A percentile compares a stretch with the other conserved stretches of the same genome.
phyloP scores from a whole-genome alignment of 2,113 vertebrate species.

The Gymnogyps californianus region DNA sequence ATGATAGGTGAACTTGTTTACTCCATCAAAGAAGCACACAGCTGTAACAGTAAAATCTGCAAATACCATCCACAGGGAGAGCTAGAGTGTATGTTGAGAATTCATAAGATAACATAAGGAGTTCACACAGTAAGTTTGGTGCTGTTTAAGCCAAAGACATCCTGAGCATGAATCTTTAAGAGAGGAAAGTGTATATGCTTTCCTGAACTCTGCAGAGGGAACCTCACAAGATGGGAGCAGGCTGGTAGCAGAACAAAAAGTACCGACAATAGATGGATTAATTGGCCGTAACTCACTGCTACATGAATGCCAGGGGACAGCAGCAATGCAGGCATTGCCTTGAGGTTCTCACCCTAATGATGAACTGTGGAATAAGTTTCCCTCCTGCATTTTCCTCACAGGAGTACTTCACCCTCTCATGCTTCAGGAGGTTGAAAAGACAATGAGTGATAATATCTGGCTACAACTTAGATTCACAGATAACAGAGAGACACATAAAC shows the following conservation, averaged over 20 bases:
- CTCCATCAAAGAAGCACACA: background rate
- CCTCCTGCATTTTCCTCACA: background rate
- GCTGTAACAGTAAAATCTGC: background rate
- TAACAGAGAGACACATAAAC: background rate
- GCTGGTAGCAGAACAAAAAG: background rate
- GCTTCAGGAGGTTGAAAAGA: background rate
- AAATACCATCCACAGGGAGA: background rate
- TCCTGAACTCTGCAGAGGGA: background rate
- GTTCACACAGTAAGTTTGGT: background rate
- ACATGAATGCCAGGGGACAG: background rate
- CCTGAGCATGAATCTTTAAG: background rate
- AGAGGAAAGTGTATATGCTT: background rate
- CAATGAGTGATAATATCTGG: background rate
- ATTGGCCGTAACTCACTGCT: background rate
- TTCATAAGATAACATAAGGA: background rate
- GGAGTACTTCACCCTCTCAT: background rate
- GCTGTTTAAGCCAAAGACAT: background rate
- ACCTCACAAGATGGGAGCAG: background rate
- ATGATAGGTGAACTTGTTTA: background rate
- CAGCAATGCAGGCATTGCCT: background rate
- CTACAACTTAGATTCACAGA: background rate
- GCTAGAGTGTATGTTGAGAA: background rate
- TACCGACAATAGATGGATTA: background rate
- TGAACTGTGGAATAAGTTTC: background rate
- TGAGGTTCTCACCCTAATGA: background rate